Base-by-base conservation (phyloP, 2,113 vertebrate genomes). In the Catharus minimus region DNA sequence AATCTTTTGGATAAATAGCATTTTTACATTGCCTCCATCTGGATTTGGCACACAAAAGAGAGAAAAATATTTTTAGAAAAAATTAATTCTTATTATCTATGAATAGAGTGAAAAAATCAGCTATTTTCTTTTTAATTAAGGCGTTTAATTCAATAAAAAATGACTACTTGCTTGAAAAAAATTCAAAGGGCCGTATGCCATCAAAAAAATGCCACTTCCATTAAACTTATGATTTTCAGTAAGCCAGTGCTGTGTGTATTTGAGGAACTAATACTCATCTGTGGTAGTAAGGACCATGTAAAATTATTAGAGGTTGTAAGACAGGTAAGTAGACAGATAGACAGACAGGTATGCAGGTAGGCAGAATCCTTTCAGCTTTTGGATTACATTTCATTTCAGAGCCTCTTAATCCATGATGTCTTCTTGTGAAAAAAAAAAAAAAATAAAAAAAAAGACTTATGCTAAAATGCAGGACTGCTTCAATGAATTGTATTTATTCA, bases 251-350 rank as follows among this genome's bases (percentile, higher is more conserved):
- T 80, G 39, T 41, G 65, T 72, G 47, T 4, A 43, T 83, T 72
- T 73, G 50, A 62, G 39, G 65, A 92, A 73, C 30, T 52, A 92
- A 38, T 80, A 30, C 20, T 82, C 58, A 28, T 85, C 49, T 85
- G 39, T 71, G 18, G 55, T 73, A 66, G 75, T 74, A 72, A 87
- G 24, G 71, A 88, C 69, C 71, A 65, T 58, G 49, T 71, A 85
- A 94, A 94, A 78, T 58, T 80, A 43, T 92, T 87, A 92, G 55
- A 66, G 38, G 46, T 86, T 0, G 0, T 65, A 82, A 91, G 46
- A 61, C 79, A 90, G 50, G 75, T 87, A 91, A 90, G 90, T 85
- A 95, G 89, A 90, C 73, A 95, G 83, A 86, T n/a, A 91, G 80
- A 90, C 68, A 90, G 93, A 47, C 66, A 91, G 75, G 58, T 81